Conservation (phyloP, 2,797 vertebrate genomes). For the Clarias laeviceps region DNA sequence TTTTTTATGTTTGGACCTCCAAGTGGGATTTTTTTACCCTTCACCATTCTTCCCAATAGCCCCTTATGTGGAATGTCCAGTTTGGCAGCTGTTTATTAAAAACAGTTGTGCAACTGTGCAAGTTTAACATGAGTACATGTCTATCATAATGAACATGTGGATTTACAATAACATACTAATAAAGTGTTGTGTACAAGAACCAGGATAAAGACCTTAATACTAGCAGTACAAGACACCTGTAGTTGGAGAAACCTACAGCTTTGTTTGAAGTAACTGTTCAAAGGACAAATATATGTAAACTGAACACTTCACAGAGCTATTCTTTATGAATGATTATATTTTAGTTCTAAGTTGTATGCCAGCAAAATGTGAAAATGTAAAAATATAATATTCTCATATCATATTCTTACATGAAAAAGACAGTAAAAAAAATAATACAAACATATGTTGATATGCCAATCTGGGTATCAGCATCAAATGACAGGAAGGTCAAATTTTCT, state of each 20-base stretch:
- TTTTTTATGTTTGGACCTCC: not conserved
- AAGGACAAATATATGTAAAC: not conserved
- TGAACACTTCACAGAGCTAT: not conserved
- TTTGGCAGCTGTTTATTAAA: no score
- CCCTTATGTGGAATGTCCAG: not conserved
- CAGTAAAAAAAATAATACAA: slow-evolving; percentile 59
- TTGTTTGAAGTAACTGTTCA: not conserved
- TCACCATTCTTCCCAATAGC: not conserved
- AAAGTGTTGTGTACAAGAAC: not conserved
- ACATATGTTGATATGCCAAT: slow-evolving; percentile 81
- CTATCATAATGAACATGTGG: not conserved
- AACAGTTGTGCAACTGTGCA: no score
- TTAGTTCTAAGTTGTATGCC: not conserved
- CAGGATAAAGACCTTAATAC: not conserved
- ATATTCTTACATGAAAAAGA: not conserved
- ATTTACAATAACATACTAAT: not conserved
- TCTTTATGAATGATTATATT: not conserved
- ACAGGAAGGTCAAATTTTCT: slow-evolving; percentile 75
- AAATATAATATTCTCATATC: not conserved
- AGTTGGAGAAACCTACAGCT: not conserved
- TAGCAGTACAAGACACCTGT: not conserved
- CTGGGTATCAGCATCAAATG: slow-evolving; percentile 73
- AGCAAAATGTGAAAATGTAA: not conserved
- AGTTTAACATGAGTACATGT: not conserved
- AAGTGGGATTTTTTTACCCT: not conserved